These are phyloP conservation scores for Numenius phaeopus DNA, from an alignment of 2,797 vertebrate species.

Conservation along the genomic window DNA sequence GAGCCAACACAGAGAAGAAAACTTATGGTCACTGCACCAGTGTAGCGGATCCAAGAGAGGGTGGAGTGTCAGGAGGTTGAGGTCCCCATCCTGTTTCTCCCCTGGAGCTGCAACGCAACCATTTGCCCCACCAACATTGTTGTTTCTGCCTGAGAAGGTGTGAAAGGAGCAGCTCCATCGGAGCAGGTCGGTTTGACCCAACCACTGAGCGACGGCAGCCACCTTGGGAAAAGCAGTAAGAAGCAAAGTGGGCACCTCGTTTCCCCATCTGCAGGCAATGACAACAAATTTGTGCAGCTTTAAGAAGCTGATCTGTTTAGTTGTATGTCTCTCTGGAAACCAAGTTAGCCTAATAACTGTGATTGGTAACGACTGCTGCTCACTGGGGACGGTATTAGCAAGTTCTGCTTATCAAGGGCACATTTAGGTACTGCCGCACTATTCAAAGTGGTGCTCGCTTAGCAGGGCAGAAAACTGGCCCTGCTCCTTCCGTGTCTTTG, in stretches of 20 bases:
- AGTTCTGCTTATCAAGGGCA: not conserved
- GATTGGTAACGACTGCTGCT: not conserved
- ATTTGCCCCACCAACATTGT: rapidly evolving
- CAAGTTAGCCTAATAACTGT: not conserved
- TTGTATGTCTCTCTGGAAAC: not conserved
- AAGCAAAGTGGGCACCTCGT: not conserved
- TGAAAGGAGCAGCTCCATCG: rapidly evolving
- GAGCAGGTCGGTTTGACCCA: not conserved
- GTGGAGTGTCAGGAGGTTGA: not conserved
- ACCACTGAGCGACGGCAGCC: not conserved
- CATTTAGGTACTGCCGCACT: not conserved
- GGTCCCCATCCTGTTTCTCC: not conserved
- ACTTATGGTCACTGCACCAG: not conserved
- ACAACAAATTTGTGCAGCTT: not conserved
- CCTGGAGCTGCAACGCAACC: not conserved
- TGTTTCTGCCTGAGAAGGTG: not conserved
- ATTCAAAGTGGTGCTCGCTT: not conserved
- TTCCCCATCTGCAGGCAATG: not conserved
- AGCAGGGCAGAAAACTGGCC: not conserved
- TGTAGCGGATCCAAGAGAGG: rapidly evolving
- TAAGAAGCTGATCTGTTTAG: not conserved
- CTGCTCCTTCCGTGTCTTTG: not conserved
- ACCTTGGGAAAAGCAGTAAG: not conserved
- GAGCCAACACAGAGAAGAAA: not conserved
- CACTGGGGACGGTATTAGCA: not conserved